Percentiles rank a stretch among this genome's conserved stretches.
phyloP scores from a whole-genome alignment of 2,888 invertebrate species.

The Phortica okadai region DNA sequence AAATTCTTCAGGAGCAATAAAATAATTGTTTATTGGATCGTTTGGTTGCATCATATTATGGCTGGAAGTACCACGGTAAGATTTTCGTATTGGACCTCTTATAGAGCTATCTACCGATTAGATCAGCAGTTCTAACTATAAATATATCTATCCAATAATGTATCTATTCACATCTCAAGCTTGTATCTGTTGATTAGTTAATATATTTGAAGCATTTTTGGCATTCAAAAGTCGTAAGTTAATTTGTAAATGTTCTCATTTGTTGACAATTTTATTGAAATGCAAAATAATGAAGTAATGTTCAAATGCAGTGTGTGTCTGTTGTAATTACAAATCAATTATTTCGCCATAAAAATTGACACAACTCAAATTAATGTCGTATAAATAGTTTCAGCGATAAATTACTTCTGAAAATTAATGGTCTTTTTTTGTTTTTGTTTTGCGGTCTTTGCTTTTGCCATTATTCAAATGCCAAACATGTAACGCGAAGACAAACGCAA shows the following conservation, averaged over 20 bases:
- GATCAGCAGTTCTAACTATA: too few species aligned
- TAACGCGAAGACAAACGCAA: too few species aligned
- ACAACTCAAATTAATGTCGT: not conserved
- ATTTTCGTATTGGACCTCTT: too few species aligned
- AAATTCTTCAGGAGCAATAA: constrained; percentile 7
- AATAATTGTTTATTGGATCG: not conserved
- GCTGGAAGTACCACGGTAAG: too few species aligned
- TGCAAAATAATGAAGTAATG: not conserved
- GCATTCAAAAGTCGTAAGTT: not conserved
- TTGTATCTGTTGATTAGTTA: not conserved
- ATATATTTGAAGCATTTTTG: not conserved
- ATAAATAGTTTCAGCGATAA: not conserved
- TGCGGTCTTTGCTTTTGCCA: not conserved
- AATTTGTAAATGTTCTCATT: constrained; percentile 16
- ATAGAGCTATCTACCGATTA: too few species aligned
- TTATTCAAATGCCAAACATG: not conserved
- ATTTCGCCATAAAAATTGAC: not conserved
- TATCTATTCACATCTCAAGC: not conserved
- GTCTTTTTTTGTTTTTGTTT: not conserved
- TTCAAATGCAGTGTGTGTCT: not conserved
- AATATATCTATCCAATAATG: not conserved
- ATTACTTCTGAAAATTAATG: not conserved
- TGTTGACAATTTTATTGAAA: not conserved
- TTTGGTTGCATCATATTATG: too few species aligned
- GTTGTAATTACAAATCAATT: not conserved